A percentile compares a stretch with the other conserved stretches of the same genome.
Evolutionary conservation across 2,888 invertebrate species (phyloP).

Genomic region (Caenorhabditis virilis): DNA sequence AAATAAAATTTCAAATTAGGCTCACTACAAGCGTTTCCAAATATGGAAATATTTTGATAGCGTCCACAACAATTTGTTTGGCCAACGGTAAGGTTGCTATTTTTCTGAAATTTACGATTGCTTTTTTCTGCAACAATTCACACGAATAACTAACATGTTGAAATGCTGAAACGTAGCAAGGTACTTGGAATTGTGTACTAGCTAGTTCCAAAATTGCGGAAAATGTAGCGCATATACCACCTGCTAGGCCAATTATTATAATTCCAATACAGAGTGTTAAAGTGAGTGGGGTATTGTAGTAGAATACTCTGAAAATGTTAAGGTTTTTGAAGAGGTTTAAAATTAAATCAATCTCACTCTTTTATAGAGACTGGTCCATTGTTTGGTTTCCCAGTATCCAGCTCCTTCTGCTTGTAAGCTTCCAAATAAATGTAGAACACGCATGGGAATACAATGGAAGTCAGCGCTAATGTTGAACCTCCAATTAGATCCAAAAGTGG

Average conservation of each 20-base stretch:
- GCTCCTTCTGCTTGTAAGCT: conserved; percentile 46
- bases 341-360: conserved; percentile 19
- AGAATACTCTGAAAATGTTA: conserved; percentile 30
- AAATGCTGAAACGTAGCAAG: conserved; percentile 57
- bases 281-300: conserved; percentile 30
- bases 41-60: conserved; percentile 49
- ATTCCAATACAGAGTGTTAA: conserved; percentile 42
- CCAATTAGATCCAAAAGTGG: conserved; percentile 63
- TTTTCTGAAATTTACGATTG: background rate
- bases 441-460: conserved; percentile 62
- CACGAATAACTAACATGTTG: background rate
- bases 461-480: conserved; percentile 58
- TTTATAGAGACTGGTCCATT: conserved; percentile 20
- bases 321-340: background rate
- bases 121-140: background rate
- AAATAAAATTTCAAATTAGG: conserved; percentile 47
- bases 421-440: conserved; percentile 60
- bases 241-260: conserved; percentile 60
- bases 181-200: conserved; percentile 54
- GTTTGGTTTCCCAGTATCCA: conserved; percentile 28
- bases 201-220: conserved; percentile 62
- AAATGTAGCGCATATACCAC: conserved; percentile 64
- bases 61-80: conserved; percentile 59
- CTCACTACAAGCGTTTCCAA: conserved; percentile 28
- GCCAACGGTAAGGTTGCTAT: background rate